Evolutionary conservation across 2,888 invertebrate species (phyloP).

Genomic region (Thereva unica): DNA sequence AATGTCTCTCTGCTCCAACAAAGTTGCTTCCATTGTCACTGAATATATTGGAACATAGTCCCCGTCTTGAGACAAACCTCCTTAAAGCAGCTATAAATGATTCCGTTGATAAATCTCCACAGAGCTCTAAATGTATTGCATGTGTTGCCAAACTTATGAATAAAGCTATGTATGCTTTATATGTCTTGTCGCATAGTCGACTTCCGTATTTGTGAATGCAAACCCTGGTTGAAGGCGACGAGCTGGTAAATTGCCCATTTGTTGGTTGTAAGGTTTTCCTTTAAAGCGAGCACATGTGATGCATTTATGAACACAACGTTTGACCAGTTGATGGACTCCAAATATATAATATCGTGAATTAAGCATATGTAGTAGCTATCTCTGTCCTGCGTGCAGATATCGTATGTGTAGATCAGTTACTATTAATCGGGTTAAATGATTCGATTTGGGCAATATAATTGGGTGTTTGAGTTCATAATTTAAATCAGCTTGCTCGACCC

Average conservation of each 20-base stretch:
- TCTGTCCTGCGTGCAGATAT: background rate
- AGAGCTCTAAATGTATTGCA: too few relatives aligned
- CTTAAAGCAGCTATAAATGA: constrained; percentile 44
- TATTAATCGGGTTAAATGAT: background rate
- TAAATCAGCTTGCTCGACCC: background rate
- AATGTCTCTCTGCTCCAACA: constrained; percentile 24
- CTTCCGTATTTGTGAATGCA: constrained; percentile 36
- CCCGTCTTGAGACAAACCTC: constrained; percentile 37
- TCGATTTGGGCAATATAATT: background rate
- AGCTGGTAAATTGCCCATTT: constrained; percentile 38
- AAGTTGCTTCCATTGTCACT: constrained; percentile 27
- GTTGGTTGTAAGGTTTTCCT: constrained; percentile 35
- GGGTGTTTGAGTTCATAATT: background rate
- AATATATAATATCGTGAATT: constrained; percentile 25
- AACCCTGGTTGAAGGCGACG: background rate
- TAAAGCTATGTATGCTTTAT: constrained; percentile 11
- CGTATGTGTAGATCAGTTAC: constrained; percentile 1
- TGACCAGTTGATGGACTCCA: background rate
- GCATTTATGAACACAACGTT: constrained; percentile 27
- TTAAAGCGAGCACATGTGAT: constrained; percentile 33
- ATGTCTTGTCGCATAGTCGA: constrained; percentile 35
- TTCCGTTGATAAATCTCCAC: too few relatives aligned
- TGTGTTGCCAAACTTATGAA: constrained; percentile 22
- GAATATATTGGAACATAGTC: background rate
- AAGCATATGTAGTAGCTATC: background rate